A percentile compares a stretch with the other conserved stretches of the same genome.
These are phyloP conservation scores for Litocranius walleri DNA, from an alignment of 2,113 vertebrate species.

Conservation along the genomic window DNA sequence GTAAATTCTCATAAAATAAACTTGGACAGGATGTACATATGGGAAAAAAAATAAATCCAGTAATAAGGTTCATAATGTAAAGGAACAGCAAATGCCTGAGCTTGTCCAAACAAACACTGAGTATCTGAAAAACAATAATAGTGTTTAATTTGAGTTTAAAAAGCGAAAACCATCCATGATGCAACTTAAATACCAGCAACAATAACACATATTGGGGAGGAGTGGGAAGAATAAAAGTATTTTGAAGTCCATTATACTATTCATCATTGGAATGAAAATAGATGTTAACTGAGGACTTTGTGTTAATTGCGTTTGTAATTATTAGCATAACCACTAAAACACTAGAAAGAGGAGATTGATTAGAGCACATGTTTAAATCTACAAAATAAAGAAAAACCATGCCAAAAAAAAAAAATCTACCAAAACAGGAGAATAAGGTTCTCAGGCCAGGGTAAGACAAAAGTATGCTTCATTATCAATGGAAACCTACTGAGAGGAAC, in stretches of 20 bases:
- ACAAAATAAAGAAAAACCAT: not conserved
- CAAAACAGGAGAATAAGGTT: not conserved
- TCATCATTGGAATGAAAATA: constrained; percentile 12
- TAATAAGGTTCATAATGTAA: not conserved
- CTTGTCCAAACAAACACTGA: not conserved
- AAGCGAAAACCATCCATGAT: not conserved
- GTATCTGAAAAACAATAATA: not conserved
- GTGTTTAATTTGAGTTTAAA: not conserved
- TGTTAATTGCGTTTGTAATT: not conserved
- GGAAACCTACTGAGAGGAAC: not conserved
- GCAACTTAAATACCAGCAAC: not conserved
- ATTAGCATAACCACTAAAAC: not conserved
- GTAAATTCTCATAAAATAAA: constrained; percentile 1
- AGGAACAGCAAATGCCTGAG: not conserved
- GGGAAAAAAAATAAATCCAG: not conserved
- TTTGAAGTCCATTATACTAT: not conserved
- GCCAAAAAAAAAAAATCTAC: not conserved
- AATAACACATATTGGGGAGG: not conserved
- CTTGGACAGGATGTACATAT: not conserved
- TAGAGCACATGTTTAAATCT: not conserved
- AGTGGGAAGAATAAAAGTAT: not conserved
- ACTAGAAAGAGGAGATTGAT: not conserved
- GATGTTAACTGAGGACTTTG: not conserved
- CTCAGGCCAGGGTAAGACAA: not conserved
- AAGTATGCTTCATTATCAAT: not conserved